Evolutionary conservation across 2,888 invertebrate genomes (phyloP), one percentile per base, ranked within the genome.

Genomic region (Watsonalla cultraria): DNA sequence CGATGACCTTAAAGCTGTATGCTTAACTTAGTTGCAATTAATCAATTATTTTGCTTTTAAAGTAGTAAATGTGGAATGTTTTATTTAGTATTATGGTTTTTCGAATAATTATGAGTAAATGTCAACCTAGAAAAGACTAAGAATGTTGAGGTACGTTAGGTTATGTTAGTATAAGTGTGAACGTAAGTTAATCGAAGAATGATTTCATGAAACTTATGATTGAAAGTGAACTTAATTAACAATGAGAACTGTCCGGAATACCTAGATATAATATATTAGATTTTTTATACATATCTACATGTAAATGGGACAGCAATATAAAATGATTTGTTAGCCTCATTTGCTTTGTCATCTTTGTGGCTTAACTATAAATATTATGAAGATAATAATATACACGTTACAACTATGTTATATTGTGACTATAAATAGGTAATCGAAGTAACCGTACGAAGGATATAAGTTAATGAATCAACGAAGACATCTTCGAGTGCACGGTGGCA

Each of bases 381-480:
- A 80, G 70, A 72, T 81, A 80, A 76, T 64, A 77, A 68, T 78
- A 77, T 76, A 81, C 76, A 80, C 61, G 68, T 66, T 67, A 74
- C 72, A 73, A 68, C 79, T 84, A 81, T 75, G 66, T 68, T 74
- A 79, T 74, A 75, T 76, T 78, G 81, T 88, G 88, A 89, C 87
- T 88, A 87, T 78, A 82, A 82, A 74, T 83, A 86, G 86, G 86
- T 87, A 88, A 89, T 87, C 86, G 79, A 78, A 84, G 87, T 87
- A 85, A 82, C 72, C 70, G 79, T 65, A 63, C 58, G 52, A 61
- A 62, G 61, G 65, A 65, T 64, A 64, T 65, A 66, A 66, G 65
- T 53, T 51, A 57, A 52, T 39, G 51, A 46, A 55, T 42, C 37
- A 49, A 54, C 56, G 45, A 57, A 51, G 11, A 42, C 8, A 11